phyloP scores from a whole-genome alignment of 2,888 invertebrate species.

The Epsilonema sp. region DNA sequence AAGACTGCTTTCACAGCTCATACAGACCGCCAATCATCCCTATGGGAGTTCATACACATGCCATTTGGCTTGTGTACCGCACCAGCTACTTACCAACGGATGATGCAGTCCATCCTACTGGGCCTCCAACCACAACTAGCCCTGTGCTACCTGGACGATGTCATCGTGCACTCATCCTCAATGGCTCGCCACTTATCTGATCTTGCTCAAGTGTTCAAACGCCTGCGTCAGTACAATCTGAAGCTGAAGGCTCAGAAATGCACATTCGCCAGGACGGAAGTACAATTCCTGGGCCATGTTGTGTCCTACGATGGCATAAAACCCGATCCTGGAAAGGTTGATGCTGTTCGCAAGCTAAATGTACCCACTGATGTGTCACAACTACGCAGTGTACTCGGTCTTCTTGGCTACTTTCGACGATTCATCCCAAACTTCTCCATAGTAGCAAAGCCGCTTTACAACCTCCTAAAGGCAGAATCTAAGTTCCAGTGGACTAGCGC shows the following conservation, averaged over 20 bases:
- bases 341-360: constrained; percentile 9
- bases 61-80: constrained; percentile 3
- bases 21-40: neutral
- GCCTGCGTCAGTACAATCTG: constrained; percentile 8
- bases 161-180: constrained; percentile 9
- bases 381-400: constrained; percentile 12
- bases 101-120: constrained; percentile 4
- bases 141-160: constrained; percentile 11
- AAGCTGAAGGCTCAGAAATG: constrained; percentile 13
- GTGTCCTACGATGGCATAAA: constrained; percentile 6
- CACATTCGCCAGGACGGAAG: constrained; percentile 1
- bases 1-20: constrained; percentile 4
- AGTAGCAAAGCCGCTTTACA: constrained; percentile 11
- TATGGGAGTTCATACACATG: neutral
- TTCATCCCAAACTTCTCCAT: constrained; percentile 11
- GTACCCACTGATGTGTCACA: constrained; percentile 10
- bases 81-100: constrained; percentile 2
- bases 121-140: neutral
- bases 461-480: constrained; percentile 12
- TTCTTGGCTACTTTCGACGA: constrained; percentile 11
- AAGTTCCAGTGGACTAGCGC: constrained; percentile 11
- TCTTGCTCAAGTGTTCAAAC: constrained; percentile 10
- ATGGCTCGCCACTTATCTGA: constrained; percentile 9
- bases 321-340: constrained; percentile 9
- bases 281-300: constrained; percentile 11